These are phyloP conservation scores for Herpetotheres cachinnans DNA, from an alignment of 2,113 vertebrate species.

Conservation along the genomic window DNA sequence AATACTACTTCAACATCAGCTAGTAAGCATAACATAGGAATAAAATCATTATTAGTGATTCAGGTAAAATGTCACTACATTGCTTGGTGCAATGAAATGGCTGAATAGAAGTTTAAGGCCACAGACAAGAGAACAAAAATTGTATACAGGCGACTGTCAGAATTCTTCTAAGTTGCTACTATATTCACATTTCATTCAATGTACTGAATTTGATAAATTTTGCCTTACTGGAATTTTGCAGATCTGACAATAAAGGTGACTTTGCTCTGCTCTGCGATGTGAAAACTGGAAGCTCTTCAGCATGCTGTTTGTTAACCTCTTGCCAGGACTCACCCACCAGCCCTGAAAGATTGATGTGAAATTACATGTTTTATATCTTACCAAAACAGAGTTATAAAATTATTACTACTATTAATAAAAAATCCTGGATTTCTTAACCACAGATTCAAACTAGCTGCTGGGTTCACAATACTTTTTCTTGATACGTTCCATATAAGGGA, in stretches of 20 bases:
- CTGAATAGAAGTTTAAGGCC: neutral
- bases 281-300: neutral
- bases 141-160: neutral
- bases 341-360: neutral
- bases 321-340: neutral
- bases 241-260: neutral
- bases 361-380: neutral
- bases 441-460: neutral
- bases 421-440: neutral
- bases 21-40: neutral
- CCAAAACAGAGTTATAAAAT: neutral
- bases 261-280: neutral
- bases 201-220: neutral
- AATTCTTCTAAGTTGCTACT: neutral
- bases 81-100: neutral
- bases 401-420: neutral
- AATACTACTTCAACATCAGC: neutral
- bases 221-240: conserved; percentile 19
- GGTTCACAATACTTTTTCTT: neutral
- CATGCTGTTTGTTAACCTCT: neutral
- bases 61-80: neutral
- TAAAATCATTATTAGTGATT: neutral
- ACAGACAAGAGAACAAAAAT: neutral
- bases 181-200: neutral
- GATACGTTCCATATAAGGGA: neutral